Conservation (phyloP, 2,113 vertebrate species). For the Phocoena sinus region DNA sequence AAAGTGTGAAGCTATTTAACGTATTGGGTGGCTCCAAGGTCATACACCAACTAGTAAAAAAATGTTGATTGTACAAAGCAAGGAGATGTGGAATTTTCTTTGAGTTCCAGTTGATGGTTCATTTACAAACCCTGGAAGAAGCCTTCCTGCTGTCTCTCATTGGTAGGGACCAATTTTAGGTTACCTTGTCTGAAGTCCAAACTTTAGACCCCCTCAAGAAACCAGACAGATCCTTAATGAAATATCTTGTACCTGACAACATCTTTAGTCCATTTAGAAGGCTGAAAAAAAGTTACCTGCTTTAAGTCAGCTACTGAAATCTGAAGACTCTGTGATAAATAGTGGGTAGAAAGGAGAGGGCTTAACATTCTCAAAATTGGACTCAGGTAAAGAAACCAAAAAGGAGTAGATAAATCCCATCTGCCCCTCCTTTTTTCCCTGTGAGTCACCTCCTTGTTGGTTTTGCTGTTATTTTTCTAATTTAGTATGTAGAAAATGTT, state of each 20-base stretch:
- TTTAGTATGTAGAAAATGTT: neutral
- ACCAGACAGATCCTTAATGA: constrained; percentile 10
- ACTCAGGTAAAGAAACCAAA: constrained; percentile 44
- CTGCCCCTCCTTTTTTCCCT: neutral
- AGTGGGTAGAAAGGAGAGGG: neutral
- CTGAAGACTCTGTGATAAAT: neutral
- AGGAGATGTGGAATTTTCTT: constrained; percentile 20
- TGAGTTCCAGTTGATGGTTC: neutral
- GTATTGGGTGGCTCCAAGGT: constrained; percentile 28
- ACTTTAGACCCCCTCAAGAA: neutral
- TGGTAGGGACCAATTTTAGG: neutral
- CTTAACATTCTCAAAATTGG: constrained; percentile 25
- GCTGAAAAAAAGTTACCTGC: neutral
- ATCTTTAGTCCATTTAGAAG: constrained; percentile 7
- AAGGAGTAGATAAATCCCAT: neutral
- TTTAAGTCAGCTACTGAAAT: constrained; percentile 36
- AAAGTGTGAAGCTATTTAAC: constrained; percentile 45
- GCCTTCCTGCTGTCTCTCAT: neutral
- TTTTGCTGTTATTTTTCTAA: constrained; percentile 38
- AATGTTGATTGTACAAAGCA: neutral
- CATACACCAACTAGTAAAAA: neutral
- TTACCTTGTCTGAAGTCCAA: neutral
- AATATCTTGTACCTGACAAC: neutral
- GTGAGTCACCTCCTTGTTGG: neutral
- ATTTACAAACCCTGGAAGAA: neutral